phyloP scores from a whole-genome alignment of 2,113 vertebrate genomes.

The Elephas maximus region DNA sequence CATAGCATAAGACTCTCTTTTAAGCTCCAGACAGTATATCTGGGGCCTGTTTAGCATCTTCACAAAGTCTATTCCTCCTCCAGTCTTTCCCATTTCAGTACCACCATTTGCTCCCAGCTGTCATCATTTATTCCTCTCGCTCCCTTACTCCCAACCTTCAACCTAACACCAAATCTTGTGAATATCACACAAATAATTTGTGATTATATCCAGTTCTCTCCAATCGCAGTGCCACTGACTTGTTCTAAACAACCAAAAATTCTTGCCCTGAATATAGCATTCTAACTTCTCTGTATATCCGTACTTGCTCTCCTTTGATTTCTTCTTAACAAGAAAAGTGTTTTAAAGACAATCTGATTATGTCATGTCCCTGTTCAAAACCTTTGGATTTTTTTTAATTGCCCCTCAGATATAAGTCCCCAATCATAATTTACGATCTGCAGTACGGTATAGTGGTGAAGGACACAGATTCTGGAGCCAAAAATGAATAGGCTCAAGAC shows the following conservation, averaged over 20 bases:
- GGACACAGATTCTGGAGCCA: no score
- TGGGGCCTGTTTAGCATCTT: no score
- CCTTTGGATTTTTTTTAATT: not conserved
- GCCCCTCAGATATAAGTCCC: not conserved
- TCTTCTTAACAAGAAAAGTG: not conserved
- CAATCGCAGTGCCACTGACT: not conserved
- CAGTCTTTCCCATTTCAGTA: no score
- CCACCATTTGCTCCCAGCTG: no score
- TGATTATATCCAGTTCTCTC: not conserved
- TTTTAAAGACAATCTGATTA: not conserved
- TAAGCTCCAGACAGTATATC: no score
- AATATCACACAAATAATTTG: not conserved
- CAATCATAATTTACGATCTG: not conserved
- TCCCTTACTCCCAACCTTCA: not conserved
- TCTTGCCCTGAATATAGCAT: not conserved
- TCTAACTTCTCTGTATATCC: not conserved
- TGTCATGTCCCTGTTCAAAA: not conserved
- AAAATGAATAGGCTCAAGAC: not conserved
- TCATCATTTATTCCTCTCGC: no score
- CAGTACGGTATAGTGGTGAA: not conserved
- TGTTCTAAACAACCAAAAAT: not conserved
- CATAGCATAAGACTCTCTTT: no score
- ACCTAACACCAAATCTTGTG: not conserved
- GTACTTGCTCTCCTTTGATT: not conserved
- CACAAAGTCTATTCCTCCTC: no score